Base-by-base conservation (phyloP, 2,113 vertebrate species). In the Rutilus rutilus region DNA sequence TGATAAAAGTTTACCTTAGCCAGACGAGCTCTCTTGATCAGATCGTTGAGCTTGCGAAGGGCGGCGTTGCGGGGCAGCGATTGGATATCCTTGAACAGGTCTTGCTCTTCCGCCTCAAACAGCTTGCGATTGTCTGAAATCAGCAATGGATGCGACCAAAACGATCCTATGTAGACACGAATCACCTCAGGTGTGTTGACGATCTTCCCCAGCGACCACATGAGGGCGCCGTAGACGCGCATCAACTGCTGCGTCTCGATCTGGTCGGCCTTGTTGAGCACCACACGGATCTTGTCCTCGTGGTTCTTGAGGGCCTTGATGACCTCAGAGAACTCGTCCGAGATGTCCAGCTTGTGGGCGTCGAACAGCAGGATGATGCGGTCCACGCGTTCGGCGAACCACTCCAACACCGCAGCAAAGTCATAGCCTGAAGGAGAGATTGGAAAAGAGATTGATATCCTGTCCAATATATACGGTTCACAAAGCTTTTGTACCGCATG, bases 241-340 rank as follows among this genome's bases (percentile, higher is more conserved):
- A 99, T 99, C 90, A 99, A 87, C 95, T 99, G 98, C 91, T 99
- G 98, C 5, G 98, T 99, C 94, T 99, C 97, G 14, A 99, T 99
- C 94, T 99, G 98, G 93, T 99, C 98, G 0, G 98, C 98, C 89
- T 99, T 99, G 95, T 99, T 99, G 77, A 99, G 94, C 82, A 99
- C 98, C 67, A 99, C 98, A 23, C 98, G 96, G 93, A 99, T 99
- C 92, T 99, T 99, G 93, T 99, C 98, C 89, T 99, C 98, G 0
- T 99, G 98, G 95, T 99, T 99, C 93, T 99, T 99, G 87, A 99
- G 94, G 62, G 98, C 98, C 90, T 97, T 98, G 92, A 99, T 99
- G 90, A 99, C 98, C 15, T 99, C 97, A 0, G 98, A 99, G 93
- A 99, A 99, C 90, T 99, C 98, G 1, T 99, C 98, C 0, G 98